Evolutionary conservation across 35 echinoderm and acorn worm genomes (phyloP), one percentile per base, ranked within the genome.

Genomic region (Strongylocentrotus purpuratus): DNA sequence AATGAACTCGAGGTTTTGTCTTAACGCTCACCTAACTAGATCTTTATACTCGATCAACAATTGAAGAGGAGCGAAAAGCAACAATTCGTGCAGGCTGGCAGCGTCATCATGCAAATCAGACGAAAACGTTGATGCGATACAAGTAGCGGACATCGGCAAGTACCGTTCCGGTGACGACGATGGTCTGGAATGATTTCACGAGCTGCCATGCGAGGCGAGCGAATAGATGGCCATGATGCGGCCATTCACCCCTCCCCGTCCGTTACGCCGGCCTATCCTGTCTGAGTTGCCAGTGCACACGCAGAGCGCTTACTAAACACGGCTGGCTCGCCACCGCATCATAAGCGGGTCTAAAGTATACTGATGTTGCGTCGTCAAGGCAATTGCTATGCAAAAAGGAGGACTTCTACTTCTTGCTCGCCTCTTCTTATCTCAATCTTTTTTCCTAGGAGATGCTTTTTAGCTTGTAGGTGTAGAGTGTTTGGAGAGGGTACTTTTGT

Each of bases 21-120:
- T 78, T 28, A 28, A 78, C 65, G 65, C 65, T 78, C 65, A 78
- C 65, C 65, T 78, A 78, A 78, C 65, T 78, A 78, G 65, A 78
- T 78, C 65, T 78, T 78, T 78, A 78, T 78, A 78, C 65, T 78
- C 65, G 65, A 78, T 78, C 65, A 78, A 78, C 65, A 78, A 78
- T 78, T 78, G 65, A 78, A 78, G 65, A 78, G 65, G 65, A 7
- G 22, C 65, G 25, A 78, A 78, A 78, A 78, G 65, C 65, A 78
- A 78, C 65, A 78, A 78, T 78, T 78, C 65, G 22, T 78, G 22
- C 65, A 78, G 65, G 7, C 65, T 78, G 22, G 20, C 25, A 78
- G 65, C 65, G 65, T 78, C 65, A 78, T 78, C 65, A 78, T 78
- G 65, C 65, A 78, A 78, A 78, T 78, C 65, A 78, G 65, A 78